Evolutionary conservation across 1,140 invertebrate species (phyloP).

Genomic region (Panonychus citri): DNA sequence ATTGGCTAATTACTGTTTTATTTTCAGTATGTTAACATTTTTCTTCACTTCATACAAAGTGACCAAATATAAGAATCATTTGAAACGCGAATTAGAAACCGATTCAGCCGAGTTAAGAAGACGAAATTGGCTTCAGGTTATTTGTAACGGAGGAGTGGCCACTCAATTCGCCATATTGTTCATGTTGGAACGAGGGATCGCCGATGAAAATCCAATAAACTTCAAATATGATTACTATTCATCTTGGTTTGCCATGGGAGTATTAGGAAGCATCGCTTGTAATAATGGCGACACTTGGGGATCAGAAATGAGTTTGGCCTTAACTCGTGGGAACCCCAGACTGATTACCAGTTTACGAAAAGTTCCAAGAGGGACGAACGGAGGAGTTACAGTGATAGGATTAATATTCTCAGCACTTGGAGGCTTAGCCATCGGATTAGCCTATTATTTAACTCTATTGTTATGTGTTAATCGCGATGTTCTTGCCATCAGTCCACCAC

Average conservation of each 20-base stretch:
- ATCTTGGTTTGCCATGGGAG: constrained; percentile 53
- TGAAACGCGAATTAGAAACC: constrained; percentile 47
- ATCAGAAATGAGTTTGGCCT: constrained; percentile 58
- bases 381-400: constrained; percentile 46
- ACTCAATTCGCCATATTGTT: constrained; percentile 50
- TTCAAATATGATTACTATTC: constrained; percentile 47
- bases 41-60: constrained; percentile 56
- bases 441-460: constrained; percentile 40
- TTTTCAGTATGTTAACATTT: constrained; percentile 44
- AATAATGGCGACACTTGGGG: constrained; percentile 77
- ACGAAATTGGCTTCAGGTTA: constrained; percentile 68
- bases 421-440: constrained; percentile 44
- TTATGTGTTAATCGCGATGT: constrained; percentile 34
- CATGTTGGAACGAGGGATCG: constrained; percentile 45
- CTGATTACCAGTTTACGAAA: constrained; percentile 46
- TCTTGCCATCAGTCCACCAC: constrained; percentile 37
- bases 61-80: constrained; percentile 43
- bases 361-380: constrained; percentile 37
- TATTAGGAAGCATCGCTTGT: constrained; percentile 48
- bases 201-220: constrained; percentile 49
- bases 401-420: constrained; percentile 45
- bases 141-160: constrained; percentile 74
- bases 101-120: constrained; percentile 64
- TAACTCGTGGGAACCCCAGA: constrained; percentile 39
- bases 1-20: constrained; percentile 49